Conservation (phyloP, 1,140 invertebrate genomes). For the Drosophila simulans region DNA sequence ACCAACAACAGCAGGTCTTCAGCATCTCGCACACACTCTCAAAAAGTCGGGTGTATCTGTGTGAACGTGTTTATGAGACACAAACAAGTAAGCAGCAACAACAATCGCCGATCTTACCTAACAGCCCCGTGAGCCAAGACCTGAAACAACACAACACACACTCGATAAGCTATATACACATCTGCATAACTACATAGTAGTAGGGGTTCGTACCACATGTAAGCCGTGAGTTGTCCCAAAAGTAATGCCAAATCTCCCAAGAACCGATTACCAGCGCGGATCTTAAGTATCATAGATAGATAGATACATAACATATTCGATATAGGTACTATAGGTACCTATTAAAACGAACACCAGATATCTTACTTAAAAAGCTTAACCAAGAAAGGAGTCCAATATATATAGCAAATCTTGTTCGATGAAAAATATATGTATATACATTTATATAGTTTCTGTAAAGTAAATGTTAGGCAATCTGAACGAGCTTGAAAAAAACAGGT, state of each 20-base stretch:
- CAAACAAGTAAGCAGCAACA: conserved; percentile 47
- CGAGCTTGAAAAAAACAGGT: too few relatives aligned
- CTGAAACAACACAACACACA: conserved; percentile 21
- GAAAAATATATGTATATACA: too few relatives aligned
- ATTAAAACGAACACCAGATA: too few relatives aligned
- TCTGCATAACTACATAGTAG: conserved; percentile 19
- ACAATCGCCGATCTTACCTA: conserved; percentile 70
- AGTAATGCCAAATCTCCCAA: background rate
- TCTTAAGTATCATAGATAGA: background rate
- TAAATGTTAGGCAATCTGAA: too few relatives aligned
- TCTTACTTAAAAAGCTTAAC: too few relatives aligned
- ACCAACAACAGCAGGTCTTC: conserved; percentile 63
- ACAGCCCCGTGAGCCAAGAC: conserved; percentile 60
- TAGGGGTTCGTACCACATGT: background rate
- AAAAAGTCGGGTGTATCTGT: conserved; percentile 29
- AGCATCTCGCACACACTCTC: conserved; percentile 59
- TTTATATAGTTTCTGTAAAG: too few relatives aligned
- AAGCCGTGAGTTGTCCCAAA: conserved; percentile 1
- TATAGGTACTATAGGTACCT: too few relatives aligned
- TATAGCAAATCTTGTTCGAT: too few relatives aligned
- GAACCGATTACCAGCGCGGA: background rate
- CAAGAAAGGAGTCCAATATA: too few relatives aligned
- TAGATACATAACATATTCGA: too few relatives aligned
- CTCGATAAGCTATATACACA: conserved; percentile 8
- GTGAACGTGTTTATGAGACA: conserved; percentile 77